Base-by-base conservation (phyloP, 2,797 vertebrate genomes). In the Pterois miles region DNA sequence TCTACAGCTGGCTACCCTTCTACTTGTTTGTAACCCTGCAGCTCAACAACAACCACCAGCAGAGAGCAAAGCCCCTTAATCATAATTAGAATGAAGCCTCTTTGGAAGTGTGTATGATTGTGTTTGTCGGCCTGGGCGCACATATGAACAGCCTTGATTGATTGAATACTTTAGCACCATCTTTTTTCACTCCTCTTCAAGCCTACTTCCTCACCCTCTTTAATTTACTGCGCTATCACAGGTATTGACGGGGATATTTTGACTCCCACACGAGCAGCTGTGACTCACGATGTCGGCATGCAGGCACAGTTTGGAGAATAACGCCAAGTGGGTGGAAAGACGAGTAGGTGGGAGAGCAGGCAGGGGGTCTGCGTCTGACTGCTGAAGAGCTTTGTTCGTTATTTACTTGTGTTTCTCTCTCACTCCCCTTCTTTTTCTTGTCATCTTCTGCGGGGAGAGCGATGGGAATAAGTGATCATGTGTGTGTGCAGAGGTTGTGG, bases 291-390 rank as follows among this genome's bases (percentile, higher is more conserved):
- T 38, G 16, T 27, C 18, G 23, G 75, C 36, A 33, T 20, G 27
- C 5, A 2, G 71, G 58, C 14, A 54, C 65, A 66, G 58, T 76
- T 66, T 73, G 69, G 46, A 31, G 48, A 74, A 80, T 54, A 71
- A 80, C 58, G 68, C 43, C 33, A 50, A 79, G 82, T 85, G 80
- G 83, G 80, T 69, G 80, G 67, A 76, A 81, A 66, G 66, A 74
- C 2, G 54, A 53, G 81, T 66, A 20, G 64, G 78, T 60, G 79
- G 78, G 65, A 34, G 70, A 33, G 38, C 11, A n/a, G 33, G 50
- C 33, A 25, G 52, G 72, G 60, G 73, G 77, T 81, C 65, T 65
- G 56, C 8, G 3, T 36, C 70, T 59, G 48, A 62, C 54, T 76
- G 62, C 68, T 11, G 36, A 52, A 14, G 43, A 73, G 66, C 73